Conservation (phyloP, 2,113 vertebrate genomes). For the Leptocoma aspasia region DNA sequence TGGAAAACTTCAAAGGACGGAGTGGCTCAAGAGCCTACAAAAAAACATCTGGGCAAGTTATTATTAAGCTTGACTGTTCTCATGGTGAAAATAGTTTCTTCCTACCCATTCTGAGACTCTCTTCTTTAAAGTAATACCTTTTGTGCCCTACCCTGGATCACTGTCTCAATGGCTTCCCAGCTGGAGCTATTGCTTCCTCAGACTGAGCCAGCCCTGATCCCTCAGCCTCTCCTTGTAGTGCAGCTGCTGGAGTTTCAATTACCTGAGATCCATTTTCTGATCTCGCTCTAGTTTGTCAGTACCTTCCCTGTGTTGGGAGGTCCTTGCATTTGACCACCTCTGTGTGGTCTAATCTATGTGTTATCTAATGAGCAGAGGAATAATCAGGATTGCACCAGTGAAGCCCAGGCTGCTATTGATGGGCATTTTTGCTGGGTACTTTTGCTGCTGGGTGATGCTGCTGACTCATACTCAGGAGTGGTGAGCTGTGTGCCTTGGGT, state of each 20-base stretch:
- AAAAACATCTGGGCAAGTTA: not conserved
- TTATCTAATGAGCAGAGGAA: fast-evolving
- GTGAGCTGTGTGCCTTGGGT: not conserved
- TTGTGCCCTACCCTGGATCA: not conserved
- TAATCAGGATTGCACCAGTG: not conserved
- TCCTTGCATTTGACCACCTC: not conserved
- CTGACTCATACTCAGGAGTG: not conserved
- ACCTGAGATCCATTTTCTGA: not conserved
- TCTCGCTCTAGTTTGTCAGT: fast-evolving
- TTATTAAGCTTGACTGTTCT: not conserved
- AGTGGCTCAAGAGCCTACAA: not conserved
- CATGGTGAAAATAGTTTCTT: not conserved
- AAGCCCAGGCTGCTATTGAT: not conserved
- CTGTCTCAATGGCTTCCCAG: not conserved
- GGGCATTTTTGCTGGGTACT: not conserved
- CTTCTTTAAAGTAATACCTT: not conserved
- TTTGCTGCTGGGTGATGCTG: not conserved
- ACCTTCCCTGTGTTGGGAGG: not conserved
- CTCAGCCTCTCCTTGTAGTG: not conserved
- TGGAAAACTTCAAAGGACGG: not conserved
- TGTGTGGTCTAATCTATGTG: not conserved
- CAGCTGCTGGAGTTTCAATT: not conserved
- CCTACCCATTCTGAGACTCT: not conserved
- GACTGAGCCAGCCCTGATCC: not conserved
- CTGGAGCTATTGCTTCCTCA: fast-evolving